Percentiles rank a stretch among this genome's conserved stretches.
These are phyloP conservation scores for Actinia equina DNA, from an alignment of 64 coral and sea anemone species.

Conservation along the genomic window DNA sequence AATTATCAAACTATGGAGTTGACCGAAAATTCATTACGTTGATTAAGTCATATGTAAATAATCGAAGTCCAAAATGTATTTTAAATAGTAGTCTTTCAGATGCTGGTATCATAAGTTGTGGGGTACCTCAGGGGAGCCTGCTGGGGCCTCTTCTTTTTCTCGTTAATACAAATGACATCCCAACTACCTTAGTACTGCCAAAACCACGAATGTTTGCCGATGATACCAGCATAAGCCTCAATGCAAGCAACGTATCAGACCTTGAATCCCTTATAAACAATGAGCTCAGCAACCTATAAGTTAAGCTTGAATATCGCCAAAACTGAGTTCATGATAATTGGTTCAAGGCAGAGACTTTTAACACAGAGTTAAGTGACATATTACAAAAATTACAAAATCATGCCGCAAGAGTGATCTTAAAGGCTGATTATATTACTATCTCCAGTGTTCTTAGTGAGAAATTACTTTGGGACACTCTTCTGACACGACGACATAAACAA, in stretches of 20 bases:
- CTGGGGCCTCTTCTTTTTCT: slow-evolving; percentile 31
- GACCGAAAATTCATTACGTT: slow-evolving; percentile 11
- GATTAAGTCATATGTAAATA: slow-evolving; percentile 24
- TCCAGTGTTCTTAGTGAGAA: neutral
- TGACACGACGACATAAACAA: slow-evolving; percentile 2
- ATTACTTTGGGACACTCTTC: slow-evolving; percentile 28
- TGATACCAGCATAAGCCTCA: slow-evolving; percentile 28
- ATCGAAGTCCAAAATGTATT: slow-evolving; percentile 29
- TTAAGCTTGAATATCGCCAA: too few relatives aligned
- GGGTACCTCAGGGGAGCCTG: slow-evolving; percentile 23
- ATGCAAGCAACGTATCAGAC: slow-evolving; percentile 4
- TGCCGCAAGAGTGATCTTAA: slow-evolving; percentile 40
- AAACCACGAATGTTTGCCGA: slow-evolving; percentile 31
- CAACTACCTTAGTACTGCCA: neutral
- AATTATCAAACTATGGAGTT: slow-evolving; percentile 26
- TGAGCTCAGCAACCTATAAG: slow-evolving; percentile 33
- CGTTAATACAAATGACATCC: slow-evolving; percentile 43
- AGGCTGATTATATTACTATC: neutral
- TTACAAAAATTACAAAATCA: slow-evolving; percentile 53
- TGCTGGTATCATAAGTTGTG: slow-evolving; percentile 17
- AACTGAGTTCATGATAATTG: slow-evolving; percentile 46
- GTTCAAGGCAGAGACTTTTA: slow-evolving; percentile 20
- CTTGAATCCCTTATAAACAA: neutral
- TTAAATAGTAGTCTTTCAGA: slow-evolving; percentile 30
- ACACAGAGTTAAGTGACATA: slow-evolving; percentile 30